Percentiles rank a stretch among this genome's conserved stretches.
Conservation (phyloP, 2,797 vertebrate genomes). For the Serranus cabrilla region DNA sequence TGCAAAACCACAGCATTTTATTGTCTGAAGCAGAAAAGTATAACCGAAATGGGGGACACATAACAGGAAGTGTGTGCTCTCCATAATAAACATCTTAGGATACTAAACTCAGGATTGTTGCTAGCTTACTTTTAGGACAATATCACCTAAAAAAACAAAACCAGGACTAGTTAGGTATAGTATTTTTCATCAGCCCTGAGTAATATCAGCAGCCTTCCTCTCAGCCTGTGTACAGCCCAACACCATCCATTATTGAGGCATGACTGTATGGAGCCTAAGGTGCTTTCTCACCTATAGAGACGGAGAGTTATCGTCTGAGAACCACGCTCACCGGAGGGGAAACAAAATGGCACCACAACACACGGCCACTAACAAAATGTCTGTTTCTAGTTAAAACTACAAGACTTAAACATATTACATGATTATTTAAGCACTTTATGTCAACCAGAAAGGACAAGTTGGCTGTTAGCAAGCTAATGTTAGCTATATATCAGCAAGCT, state of each 20-base stretch:
- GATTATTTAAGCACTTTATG: too few species aligned
- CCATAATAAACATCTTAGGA: not conserved
- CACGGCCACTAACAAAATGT: too few species aligned
- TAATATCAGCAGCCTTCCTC: not conserved
- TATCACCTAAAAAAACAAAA: not conserved
- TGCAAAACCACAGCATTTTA: constrained; percentile 13
- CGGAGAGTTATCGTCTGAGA: too few species aligned
- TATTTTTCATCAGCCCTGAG: not conserved
- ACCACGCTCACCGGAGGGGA: too few species aligned
- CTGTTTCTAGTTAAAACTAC: too few species aligned
- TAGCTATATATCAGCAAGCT: too few species aligned
- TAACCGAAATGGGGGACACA: not conserved
- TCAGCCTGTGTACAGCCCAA: not conserved
- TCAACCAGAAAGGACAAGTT: too few species aligned
- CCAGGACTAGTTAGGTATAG: not conserved
- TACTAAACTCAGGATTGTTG: not conserved
- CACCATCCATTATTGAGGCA: not conserved
- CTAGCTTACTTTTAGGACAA: not conserved
- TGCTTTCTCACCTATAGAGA: too few species aligned
- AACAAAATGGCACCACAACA: too few species aligned
- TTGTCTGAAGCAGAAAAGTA: constrained; percentile 3
- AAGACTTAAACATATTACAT: too few species aligned
- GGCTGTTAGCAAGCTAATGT: too few species aligned
- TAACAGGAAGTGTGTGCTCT: not conserved
- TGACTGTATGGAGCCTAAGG: not conserved